Base-by-base conservation (phyloP, 2,888 invertebrate genomes). In the Pristionchus mayeri region DNA sequence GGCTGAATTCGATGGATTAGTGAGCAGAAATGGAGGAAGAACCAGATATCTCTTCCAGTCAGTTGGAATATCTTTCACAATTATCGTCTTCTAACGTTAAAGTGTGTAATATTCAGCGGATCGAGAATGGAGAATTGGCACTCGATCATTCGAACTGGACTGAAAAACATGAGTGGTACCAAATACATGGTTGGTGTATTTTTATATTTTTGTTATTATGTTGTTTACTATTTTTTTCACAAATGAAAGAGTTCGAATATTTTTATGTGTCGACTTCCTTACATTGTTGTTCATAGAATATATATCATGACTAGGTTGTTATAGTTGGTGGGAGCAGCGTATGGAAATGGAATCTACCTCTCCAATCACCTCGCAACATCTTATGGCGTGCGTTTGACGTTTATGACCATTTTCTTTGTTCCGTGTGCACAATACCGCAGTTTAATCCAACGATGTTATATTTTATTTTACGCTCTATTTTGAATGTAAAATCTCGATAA, bases 141-240 rank as follows among this genome's bases (percentile, higher is more conserved):
- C 27, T 80, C 80, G 40, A 80, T 80, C 24, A 80, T 80, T 30
- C 80, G 80, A n/a, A 18, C 40, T 16, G 80, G 80, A 80, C 40
- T 80, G 3, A 80, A 80, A 57, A 80, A 80, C 18, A 80, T 80
- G 80, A 80, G 80, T 24, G 80, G 80, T 40, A 80, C 80, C 18
- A 57, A 54, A n/a, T 57, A 57, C 57, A 54, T 57, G 44, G 37
- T n/a, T n/a, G n/a, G n/a, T n/a, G n/a, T n/a, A n/a, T n/a, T n/a
- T n/a, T n/a, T n/a, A n/a, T n/a, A n/a, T n/a, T n/a, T n/a, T n/a
- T n/a, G n/a, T n/a, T n/a, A n/a, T n/a, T n/a, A n/a, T n/a, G n/a
- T n/a, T n/a, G n/a, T n/a, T n/a, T n/a, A n/a, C n/a, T n/a, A n/a
- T n/a, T n/a, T n/a, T n/a, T n/a, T n/a, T n/a, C n/a, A n/a, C n/a